These are phyloP conservation scores for Chinchilla lanigera DNA, from an alignment of 2,113 vertebrate genomes.

Conservation along the genomic window DNA sequence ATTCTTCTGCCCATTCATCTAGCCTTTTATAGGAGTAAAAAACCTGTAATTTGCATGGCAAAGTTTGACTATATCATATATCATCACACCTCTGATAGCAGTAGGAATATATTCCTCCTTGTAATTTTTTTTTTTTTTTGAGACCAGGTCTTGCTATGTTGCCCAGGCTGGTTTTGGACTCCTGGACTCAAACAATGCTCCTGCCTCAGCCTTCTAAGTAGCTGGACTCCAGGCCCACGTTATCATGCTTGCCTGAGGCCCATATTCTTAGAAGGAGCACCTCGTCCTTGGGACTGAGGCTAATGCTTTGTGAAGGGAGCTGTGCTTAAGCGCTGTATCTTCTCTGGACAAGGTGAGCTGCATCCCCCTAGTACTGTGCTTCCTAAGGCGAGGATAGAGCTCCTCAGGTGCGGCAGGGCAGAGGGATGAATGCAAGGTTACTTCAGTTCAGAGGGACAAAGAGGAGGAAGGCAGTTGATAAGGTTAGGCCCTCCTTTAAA, in stretches of 20 bases:
- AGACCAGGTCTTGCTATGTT: not conserved
- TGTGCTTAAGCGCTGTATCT: not conserved
- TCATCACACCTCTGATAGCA: not conserved
- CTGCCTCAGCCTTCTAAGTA: not conserved
- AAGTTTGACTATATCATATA: not conserved
- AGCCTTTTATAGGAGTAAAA: not conserved
- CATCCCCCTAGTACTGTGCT: accelerated
- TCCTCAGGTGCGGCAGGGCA: not conserved
- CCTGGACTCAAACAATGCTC: not conserved
- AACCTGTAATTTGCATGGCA: not conserved
- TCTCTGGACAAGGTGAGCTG: not conserved
- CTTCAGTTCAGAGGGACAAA: not conserved
- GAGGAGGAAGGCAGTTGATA: not conserved
- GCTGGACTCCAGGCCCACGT: not conserved
- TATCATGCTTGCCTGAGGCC: not conserved
- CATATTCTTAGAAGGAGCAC: not conserved
- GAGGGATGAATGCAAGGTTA: not conserved
- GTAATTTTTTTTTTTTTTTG: not conserved
- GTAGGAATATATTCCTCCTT: not conserved
- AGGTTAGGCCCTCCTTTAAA: not conserved
- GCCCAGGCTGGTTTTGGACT: not conserved
- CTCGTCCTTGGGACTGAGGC: not conserved
- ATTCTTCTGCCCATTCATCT: not conserved
- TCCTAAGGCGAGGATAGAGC: not conserved
- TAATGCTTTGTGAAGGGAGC: not conserved